These are phyloP conservation scores for Heteropelma amictum DNA, from an alignment of 2,888 invertebrate species.

Conservation along the genomic window DNA sequence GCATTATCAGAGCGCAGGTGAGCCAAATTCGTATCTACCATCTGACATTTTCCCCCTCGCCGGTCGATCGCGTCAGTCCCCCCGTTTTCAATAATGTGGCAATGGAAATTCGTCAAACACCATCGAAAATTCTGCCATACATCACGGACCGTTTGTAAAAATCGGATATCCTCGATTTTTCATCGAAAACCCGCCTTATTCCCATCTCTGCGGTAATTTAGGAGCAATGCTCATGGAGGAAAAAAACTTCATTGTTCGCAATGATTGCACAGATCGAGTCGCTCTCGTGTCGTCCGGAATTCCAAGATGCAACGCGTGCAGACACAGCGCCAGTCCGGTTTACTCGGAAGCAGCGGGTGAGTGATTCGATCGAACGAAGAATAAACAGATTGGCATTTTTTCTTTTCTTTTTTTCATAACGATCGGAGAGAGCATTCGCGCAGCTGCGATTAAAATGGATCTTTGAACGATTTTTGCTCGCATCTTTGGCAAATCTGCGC, in stretches of 20 bases:
- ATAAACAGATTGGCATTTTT: background rate
- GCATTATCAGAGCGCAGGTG: slow-evolving; percentile 77
- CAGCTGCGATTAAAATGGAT: too few relatives aligned
- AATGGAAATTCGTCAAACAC: too few relatives aligned
- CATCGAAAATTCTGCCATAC: too few relatives aligned
- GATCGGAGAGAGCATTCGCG: background rate
- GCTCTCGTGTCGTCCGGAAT: slow-evolving; percentile 80
- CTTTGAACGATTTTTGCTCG: too few relatives aligned
- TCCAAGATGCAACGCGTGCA: slow-evolving; percentile 73
- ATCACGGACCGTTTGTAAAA: too few relatives aligned
- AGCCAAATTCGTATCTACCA: slow-evolving; percentile 12
- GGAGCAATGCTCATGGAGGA: too few relatives aligned
- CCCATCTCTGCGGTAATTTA: too few relatives aligned
- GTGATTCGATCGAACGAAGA: background rate
- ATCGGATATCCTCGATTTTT: too few relatives aligned
- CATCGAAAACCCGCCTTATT: too few relatives aligned
- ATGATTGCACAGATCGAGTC: slow-evolving; percentile 80
- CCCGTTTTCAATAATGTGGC: too few relatives aligned
- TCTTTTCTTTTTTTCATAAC: background rate
- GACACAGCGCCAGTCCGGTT: slow-evolving; percentile 72
- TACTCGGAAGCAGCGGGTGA: slow-evolving; percentile 72
- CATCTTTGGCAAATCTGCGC: background rate
- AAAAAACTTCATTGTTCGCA: slow-evolving; percentile 6
- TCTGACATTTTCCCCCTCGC: background rate
- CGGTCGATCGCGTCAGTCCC: background rate